Evolutionary conservation across 2,888 invertebrate species (phyloP).

Genomic region (Amphipyra berbera): DNA sequence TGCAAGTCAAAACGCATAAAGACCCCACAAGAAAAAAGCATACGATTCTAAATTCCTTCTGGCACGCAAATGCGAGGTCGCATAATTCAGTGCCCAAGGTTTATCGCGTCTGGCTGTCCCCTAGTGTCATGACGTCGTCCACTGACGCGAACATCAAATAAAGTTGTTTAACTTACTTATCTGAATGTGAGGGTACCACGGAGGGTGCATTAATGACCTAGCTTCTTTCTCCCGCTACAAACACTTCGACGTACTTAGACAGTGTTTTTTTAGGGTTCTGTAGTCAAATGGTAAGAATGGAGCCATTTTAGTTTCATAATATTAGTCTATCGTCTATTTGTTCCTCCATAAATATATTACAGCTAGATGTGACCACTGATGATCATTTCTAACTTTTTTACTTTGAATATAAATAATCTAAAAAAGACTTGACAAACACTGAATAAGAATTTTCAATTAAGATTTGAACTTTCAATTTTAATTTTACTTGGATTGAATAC

Average conservation of each 20-base stretch:
- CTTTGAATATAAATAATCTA: no score
- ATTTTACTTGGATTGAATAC: no score
- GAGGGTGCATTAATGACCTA: constrained; percentile 87
- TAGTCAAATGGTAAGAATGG: background rate
- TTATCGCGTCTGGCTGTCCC: constrained; percentile 71
- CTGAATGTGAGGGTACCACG: constrained; percentile 68
- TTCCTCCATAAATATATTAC: no score
- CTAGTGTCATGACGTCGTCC: constrained; percentile 74
- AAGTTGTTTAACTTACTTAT: constrained; percentile 89
- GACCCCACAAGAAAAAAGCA: constrained; percentile 46
- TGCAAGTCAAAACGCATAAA: constrained; percentile 25
- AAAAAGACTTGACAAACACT: no score
- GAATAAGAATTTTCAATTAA: no score
- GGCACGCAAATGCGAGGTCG: constrained; percentile 66
- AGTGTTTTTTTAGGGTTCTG: constrained; percentile 61
- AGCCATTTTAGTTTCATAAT: background rate
- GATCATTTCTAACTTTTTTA: no score
- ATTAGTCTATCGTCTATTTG: no score
- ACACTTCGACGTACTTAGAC: constrained; percentile 63
- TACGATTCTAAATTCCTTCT: constrained; percentile 61
- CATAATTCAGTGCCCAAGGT: constrained; percentile 62
- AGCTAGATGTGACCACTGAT: no score
- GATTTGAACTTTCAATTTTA: no score
- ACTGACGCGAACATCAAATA: constrained; percentile 86
- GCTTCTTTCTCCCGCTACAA: constrained; percentile 60